These are phyloP conservation scores for Litoditis marina DNA, from an alignment of 2,888 invertebrate genomes.

Conservation along the genomic window DNA sequence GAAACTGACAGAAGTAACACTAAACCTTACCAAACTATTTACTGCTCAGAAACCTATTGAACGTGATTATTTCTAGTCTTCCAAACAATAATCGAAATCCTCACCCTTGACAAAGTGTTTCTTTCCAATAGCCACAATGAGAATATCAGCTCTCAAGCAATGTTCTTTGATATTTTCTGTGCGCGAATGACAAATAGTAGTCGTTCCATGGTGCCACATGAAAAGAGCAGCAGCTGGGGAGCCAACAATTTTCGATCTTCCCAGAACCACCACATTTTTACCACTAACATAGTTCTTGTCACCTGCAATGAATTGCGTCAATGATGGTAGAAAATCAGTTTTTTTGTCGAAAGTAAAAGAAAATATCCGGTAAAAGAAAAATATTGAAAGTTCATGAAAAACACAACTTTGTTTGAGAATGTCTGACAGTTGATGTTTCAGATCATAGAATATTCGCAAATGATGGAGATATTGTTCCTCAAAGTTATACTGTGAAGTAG, in stretches of 20 bases:
- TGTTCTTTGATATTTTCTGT: slow-evolving; percentile 67
- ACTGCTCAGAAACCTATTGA: neutral
- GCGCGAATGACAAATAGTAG: slow-evolving; percentile 92
- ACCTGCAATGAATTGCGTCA: too few relatives aligned
- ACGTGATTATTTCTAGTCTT: neutral
- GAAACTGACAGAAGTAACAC: too few relatives aligned
- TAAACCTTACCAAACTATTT: neutral
- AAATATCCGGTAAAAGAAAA: too few relatives aligned
- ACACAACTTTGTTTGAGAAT: too few relatives aligned
- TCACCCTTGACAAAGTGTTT: slow-evolving; percentile 79
- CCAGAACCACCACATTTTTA: slow-evolving; percentile 81
- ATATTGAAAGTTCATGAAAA: too few relatives aligned
- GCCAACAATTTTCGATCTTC: slow-evolving; percentile 95
- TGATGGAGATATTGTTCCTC: too few relatives aligned
- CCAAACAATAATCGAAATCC: neutral
- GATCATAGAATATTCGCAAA: too few relatives aligned
- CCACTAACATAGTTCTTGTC: slow-evolving; percentile 50
- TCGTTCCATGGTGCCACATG: slow-evolving; percentile 94
- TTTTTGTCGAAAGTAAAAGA: neutral
- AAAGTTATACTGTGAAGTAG: too few relatives aligned
- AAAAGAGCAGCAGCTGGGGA: slow-evolving; percentile 88
- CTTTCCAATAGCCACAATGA: slow-evolving; percentile 91
- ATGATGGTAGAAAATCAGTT: neutral
- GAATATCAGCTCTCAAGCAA: slow-evolving; percentile 76
- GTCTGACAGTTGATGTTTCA: too few relatives aligned